Conservation (phyloP, 2,888 invertebrate genomes). For the Thecophora atra region DNA sequence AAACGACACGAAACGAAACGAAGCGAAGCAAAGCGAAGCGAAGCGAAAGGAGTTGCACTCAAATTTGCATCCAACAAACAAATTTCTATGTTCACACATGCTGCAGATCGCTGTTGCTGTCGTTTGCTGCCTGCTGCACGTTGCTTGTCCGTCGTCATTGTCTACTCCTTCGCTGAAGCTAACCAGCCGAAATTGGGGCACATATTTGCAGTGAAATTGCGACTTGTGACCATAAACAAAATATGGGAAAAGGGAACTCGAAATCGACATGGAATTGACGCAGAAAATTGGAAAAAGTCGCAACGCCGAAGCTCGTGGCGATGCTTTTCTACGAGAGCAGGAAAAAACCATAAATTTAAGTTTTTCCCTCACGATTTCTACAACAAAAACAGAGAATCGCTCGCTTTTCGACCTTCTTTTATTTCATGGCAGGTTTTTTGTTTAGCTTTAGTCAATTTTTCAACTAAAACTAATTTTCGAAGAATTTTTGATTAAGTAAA, state of each 20-base stretch:
- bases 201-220: conserved; percentile 21
- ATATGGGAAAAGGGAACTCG: background rate
- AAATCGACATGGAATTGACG: background rate
- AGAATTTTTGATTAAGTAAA: no score
- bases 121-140: background rate
- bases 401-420: no score
- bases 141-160: conserved; percentile 9
- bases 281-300: conserved; percentile 4
- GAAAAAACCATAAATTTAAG: no score
- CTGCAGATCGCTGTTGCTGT: conserved; percentile 2
- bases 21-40: background rate
- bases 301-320: background rate
- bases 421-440: no score
- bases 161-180: background rate
- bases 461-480: no score
- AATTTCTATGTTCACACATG: conserved; percentile 23
- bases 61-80: conserved; percentile 16
- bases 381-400: no score
- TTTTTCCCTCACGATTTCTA: no score
- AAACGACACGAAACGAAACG: background rate
- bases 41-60: background rate
- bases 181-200: conserved; percentile 1
- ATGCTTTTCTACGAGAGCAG: no score
- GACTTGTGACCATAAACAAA: background rate
- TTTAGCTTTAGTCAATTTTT: no score